Conservation (phyloP, 37 sponge, comb jelly and placozoan genomes). For the Geodia barretti region DNA sequence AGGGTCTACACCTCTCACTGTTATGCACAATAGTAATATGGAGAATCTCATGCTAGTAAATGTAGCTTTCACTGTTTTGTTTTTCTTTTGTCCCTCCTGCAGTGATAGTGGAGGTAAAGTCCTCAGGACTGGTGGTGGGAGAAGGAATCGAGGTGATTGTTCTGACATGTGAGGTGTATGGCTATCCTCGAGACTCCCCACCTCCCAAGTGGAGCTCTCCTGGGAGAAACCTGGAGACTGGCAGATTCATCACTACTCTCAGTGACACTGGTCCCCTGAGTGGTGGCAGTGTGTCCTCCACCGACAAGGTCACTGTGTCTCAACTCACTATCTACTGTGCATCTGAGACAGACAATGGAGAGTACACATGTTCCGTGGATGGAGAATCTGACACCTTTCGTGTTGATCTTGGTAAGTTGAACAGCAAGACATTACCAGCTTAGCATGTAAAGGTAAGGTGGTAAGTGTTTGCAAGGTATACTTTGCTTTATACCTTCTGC, state of each 20-base stretch:
- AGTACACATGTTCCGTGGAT: conserved; percentile 15
- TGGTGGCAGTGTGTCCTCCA: background rate
- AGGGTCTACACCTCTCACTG: too few species aligned
- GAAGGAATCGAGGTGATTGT: background rate
- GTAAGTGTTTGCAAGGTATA: too few species aligned
- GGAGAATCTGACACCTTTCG: too few species aligned
- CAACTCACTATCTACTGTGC: conserved; percentile 6
- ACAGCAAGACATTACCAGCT: too few species aligned
- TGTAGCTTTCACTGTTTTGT: too few species aligned
- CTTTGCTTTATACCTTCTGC: too few species aligned
- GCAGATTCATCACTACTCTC: conserved; percentile 13
- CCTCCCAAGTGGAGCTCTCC: background rate
- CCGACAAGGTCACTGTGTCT: background rate
- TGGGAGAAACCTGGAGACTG: background rate
- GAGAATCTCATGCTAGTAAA: too few species aligned
- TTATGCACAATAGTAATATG: too few species aligned
- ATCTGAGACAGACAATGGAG: conserved; percentile 5
- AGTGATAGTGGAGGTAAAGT: background rate
- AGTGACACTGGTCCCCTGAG: background rate
- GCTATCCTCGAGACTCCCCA: background rate
- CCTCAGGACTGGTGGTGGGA: background rate
- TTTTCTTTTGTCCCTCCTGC: too few species aligned
- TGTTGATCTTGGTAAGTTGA: too few species aligned
- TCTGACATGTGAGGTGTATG: conserved; percentile 25
- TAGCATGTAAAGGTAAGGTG: too few species aligned